A percentile compares a stretch with the other conserved stretches of the same genome.
Conservation (phyloP, 2,888 invertebrate genomes). For the Iselma pallidipennis region DNA sequence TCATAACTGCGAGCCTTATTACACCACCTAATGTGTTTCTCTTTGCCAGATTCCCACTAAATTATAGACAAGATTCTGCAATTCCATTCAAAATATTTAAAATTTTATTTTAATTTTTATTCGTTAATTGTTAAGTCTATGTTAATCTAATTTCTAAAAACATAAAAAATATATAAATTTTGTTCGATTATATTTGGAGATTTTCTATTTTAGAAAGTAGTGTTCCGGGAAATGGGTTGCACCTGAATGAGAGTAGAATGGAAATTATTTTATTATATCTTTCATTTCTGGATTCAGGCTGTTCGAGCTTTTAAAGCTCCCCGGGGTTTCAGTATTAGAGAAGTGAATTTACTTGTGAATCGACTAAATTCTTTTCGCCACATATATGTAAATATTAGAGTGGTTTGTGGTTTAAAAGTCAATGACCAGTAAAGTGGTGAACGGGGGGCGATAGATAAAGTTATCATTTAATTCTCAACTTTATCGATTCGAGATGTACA, state of each 20-base stretch:
- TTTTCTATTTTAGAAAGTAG: conserved; percentile 2
- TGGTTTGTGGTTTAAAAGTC: conserved; percentile 13
- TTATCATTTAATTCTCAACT: not conserved
- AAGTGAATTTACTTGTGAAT: conserved; percentile 22
- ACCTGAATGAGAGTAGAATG: conserved; percentile 20
- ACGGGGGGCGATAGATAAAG: not conserved
- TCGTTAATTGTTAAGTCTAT: not conserved
- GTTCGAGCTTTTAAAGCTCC: conserved; percentile 24
- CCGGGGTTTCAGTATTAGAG: conserved; percentile 21
- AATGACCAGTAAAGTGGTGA: conserved; percentile 2
- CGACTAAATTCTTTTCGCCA: conserved; percentile 18
- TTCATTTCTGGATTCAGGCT: conserved; percentile 20
- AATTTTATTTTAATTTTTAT: not conserved
- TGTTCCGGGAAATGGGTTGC: conserved; percentile 3
- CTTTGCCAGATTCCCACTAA: conserved; percentile 40
- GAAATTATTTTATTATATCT: conserved; percentile 24
- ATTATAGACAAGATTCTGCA: conserved; percentile 38
- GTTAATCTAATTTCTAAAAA: not conserved
- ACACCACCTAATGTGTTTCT: conserved; percentile 40
- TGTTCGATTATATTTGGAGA: conserved; percentile 1
- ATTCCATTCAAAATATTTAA: not conserved
- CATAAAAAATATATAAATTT: not conserved
- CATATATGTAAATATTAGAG: conserved; percentile 18
- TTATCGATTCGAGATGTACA: not conserved
- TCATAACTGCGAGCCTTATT: conserved; percentile 44